phyloP scores from a whole-genome alignment of 2,888 invertebrate species.

The Eilema caniola region DNA sequence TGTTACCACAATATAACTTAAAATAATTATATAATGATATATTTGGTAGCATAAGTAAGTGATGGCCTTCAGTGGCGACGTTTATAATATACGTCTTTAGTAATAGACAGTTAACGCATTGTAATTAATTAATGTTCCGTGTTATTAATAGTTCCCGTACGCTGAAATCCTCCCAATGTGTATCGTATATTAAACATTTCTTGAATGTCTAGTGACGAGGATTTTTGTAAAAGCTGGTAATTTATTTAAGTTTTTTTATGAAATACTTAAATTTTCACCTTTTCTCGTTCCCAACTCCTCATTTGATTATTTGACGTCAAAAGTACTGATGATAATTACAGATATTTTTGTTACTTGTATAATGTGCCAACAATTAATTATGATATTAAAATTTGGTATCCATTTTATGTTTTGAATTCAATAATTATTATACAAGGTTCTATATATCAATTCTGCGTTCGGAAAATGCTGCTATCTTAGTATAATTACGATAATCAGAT shows the following conservation, averaged over 20 bases:
- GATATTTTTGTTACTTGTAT: constrained; percentile 32
- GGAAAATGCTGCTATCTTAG: constrained; percentile 27
- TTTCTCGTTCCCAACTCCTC: background rate
- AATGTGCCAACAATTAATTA: constrained; percentile 38
- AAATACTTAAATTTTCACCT: constrained; percentile 13
- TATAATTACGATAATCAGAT: constrained; percentile 23
- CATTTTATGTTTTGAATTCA: constrained; percentile 11
- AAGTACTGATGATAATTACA: constrained; percentile 1
- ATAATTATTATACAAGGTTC: constrained; percentile 13
- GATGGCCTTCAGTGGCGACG: constrained; percentile 10
- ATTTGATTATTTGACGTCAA: constrained; percentile 4
- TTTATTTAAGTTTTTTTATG: constrained; percentile 7
- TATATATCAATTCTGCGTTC: constrained; percentile 15
- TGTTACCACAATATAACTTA: constrained; percentile 31
- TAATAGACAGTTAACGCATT: constrained; percentile 30
- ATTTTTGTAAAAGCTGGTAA: constrained; percentile 37
- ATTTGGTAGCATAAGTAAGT: constrained; percentile 33
- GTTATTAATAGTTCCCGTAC: constrained; percentile 19
- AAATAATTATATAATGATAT: constrained; percentile 36
- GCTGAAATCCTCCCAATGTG: constrained; percentile 40
- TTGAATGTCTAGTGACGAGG: constrained; percentile 39
- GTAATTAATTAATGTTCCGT: constrained; percentile 34
- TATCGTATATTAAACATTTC: constrained; percentile 12
- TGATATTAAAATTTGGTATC: constrained; percentile 32
- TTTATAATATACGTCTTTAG: constrained; percentile 24